phyloP scores from a whole-genome alignment of 92 coral and sea anemone species.

The Zoanthus sociatus region DNA sequence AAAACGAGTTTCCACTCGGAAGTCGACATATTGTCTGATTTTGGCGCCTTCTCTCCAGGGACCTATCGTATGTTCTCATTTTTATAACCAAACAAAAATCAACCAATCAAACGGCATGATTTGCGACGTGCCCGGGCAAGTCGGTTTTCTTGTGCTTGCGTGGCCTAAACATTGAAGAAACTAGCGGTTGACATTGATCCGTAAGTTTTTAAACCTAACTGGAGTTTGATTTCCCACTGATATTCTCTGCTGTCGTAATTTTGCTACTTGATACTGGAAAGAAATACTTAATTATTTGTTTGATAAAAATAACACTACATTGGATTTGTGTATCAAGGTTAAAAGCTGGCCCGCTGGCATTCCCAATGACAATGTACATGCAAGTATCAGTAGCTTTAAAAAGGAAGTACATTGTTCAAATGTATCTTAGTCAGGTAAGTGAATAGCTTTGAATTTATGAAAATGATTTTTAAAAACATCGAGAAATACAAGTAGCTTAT shows the following conservation, averaged over 20 bases:
- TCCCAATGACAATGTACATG: background rate
- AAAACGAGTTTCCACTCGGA: background rate
- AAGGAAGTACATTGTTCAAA: background rate
- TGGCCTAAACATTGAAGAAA: background rate
- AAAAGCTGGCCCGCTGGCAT: too few species aligned
- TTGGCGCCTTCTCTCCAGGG: constrained; percentile 48
- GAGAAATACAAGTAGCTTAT: background rate
- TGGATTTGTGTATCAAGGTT: too few species aligned
- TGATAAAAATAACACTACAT: too few species aligned
- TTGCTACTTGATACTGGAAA: background rate
- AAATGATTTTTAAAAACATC: background rate
- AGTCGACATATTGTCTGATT: constrained; percentile 14
- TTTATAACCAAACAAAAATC: background rate
- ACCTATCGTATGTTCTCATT: constrained; percentile 23
- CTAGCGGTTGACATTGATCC: background rate
- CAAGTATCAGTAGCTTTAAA: background rate
- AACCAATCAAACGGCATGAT: background rate
- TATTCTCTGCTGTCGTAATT: background rate
- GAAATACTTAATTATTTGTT: background rate
- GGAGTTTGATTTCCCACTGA: background rate
- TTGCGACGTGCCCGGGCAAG: constrained; percentile 25
- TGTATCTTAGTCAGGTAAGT: constrained; percentile 16
- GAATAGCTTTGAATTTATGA: too few species aligned
- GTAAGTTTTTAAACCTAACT: background rate
- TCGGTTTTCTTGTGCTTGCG: background rate